Evolutionary conservation across 2,797 vertebrate species (phyloP).

Genomic region (Urosaurus nigricauda): DNA sequence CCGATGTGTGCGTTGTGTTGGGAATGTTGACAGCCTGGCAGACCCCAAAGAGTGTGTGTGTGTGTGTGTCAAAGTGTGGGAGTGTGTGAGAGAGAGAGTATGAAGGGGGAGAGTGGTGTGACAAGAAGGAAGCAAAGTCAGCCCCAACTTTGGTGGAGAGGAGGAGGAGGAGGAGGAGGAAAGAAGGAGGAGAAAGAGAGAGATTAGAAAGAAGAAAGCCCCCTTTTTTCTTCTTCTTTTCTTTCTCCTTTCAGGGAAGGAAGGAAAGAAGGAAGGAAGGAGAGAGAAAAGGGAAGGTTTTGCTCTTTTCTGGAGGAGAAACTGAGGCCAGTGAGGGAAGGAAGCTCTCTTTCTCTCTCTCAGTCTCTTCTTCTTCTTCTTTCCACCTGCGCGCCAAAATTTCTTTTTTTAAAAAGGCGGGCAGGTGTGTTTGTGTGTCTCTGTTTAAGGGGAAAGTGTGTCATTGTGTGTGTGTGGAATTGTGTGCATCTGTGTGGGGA

Average conservation of each 20-base stretch:
- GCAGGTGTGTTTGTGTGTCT: too few relatives aligned
- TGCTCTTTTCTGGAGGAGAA: not conserved
- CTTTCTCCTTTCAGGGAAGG: constrained; percentile 61
- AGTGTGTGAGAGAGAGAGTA: too few relatives aligned
- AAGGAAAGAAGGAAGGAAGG: not conserved
- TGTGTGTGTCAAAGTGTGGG: too few relatives aligned
- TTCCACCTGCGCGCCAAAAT: constrained; percentile 41
- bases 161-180: constrained; percentile 70
- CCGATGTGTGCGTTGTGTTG: constrained; percentile 83
- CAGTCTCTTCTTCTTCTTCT: too few relatives aligned
- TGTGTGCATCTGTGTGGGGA: too few relatives aligned
- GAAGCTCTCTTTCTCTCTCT: constrained; percentile 7
- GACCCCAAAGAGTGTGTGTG: constrained; percentile 66
- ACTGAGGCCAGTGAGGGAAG: not conserved
- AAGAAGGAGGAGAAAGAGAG: constrained; percentile 72
- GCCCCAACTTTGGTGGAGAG: constrained; percentile 76
- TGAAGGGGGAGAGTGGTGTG: constrained; percentile 64
- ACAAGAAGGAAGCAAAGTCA: constrained; percentile 81
- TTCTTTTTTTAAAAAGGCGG: too few relatives aligned
- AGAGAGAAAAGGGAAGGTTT: too few relatives aligned
- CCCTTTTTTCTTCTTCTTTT: constrained; percentile 69
- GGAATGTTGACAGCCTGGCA: constrained; percentile 89
- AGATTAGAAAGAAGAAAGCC: constrained; percentile 68
- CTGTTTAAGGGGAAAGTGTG: too few relatives aligned
- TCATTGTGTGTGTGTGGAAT: too few relatives aligned